Percentiles rank a stretch among this genome's conserved stretches.
These are phyloP conservation scores for Eptatretus burgeri DNA, from an alignment of 2,113 vertebrate species.

Conservation along the genomic window DNA sequence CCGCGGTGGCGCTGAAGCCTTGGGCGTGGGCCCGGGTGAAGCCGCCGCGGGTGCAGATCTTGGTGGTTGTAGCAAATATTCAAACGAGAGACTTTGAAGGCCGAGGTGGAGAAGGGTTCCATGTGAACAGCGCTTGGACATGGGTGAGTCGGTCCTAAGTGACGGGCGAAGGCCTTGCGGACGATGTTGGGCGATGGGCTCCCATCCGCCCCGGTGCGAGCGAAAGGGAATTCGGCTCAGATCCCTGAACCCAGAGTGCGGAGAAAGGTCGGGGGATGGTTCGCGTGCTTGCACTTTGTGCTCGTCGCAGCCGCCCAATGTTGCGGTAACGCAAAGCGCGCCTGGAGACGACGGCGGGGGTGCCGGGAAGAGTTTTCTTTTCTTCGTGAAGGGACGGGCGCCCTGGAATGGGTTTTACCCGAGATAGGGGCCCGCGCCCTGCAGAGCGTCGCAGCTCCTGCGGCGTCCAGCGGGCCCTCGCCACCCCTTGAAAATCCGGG, in stretches of 20 bases:
- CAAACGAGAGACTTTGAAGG: too few species aligned
- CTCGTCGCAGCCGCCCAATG: neutral
- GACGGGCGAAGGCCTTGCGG: neutral
- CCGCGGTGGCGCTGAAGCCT: constrained; percentile 7
- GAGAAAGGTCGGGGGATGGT: too few species aligned
- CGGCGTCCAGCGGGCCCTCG: neutral
- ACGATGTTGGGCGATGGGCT: too few species aligned
- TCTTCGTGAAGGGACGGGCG: neutral
- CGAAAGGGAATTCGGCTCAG: too few species aligned
- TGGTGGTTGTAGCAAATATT: constrained; percentile 4
- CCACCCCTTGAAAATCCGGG: neutral
- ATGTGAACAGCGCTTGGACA: constrained; percentile 12
- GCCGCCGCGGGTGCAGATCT: constrained; percentile 10
- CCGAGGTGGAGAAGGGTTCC: constrained; percentile 7
- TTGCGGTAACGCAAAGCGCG: constrained; percentile 2
- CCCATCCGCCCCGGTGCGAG: too few species aligned
- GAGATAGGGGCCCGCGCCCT: neutral
- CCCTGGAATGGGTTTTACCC: neutral
- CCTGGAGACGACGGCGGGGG: neutral
- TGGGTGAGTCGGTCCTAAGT: constrained; percentile 12
- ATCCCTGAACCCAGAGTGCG: too few species aligned
- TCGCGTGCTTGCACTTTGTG: too few species aligned
- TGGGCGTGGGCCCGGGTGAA: constrained; percentile 9
- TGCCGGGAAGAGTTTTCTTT: neutral
- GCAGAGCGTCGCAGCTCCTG: neutral